phyloP scores from a whole-genome alignment of 2,888 invertebrate species.

The Drosophila bunnanda region DNA sequence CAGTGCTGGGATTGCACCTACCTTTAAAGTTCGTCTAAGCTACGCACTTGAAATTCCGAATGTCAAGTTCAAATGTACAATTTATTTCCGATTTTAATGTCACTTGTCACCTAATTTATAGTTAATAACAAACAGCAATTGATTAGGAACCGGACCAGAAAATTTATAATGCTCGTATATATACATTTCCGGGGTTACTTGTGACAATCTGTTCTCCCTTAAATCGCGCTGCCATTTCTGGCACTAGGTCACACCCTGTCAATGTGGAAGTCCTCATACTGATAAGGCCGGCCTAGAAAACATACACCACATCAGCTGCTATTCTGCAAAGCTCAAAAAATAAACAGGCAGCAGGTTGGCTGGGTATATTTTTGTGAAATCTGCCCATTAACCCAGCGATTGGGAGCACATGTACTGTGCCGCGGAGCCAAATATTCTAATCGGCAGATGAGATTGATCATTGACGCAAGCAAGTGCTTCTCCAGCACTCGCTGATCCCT shows the following conservation, averaged over 20 bases:
- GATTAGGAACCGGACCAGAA: constrained; percentile 2
- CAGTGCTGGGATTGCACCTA: neutral
- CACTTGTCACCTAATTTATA: constrained; percentile 1
- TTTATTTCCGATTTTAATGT: neutral
- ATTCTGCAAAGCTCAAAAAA: constrained; percentile 29
- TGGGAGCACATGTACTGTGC: constrained; percentile 6
- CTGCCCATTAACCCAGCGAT: constrained; percentile 47
- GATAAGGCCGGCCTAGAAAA: constrained; percentile 24
- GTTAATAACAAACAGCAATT: neutral
- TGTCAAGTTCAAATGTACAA: neutral
- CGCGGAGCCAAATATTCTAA: constrained; percentile 30
- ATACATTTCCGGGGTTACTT: constrained; percentile 17
- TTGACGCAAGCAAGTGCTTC: constrained; percentile 53
- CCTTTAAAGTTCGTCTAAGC: neutral
- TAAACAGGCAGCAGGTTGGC: constrained; percentile 8
- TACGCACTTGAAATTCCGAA: neutral
- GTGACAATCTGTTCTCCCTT: constrained; percentile 6
- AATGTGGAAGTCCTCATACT: constrained; percentile 19
- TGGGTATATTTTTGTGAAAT: constrained; percentile 13
- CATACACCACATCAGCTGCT: constrained; percentile 26
- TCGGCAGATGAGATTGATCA: constrained; percentile 49
- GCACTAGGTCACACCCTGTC: constrained; percentile 17
- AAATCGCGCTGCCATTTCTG: constrained; percentile 5
- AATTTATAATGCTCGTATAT: neutral
- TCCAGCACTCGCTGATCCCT: constrained; percentile 6